phyloP scores from a whole-genome alignment of 2,797 vertebrate species.

The Champsocephalus gunnari region DNA sequence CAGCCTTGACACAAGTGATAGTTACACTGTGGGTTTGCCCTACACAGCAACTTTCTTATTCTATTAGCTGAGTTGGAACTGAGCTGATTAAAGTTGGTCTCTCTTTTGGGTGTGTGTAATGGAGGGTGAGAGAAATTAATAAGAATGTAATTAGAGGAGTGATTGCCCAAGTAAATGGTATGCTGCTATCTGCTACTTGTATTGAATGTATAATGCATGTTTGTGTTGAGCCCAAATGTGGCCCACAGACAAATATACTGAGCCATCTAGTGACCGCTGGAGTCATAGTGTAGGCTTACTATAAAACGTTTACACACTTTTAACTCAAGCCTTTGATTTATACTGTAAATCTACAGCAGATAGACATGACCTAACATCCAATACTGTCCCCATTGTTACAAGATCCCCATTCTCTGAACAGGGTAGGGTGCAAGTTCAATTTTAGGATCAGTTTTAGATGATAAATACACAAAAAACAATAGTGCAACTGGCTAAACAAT shows the following conservation, averaged over 20 bases:
- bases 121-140: neutral
- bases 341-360: too few species aligned
- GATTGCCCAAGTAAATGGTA: neutral
- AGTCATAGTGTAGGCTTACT: neutral
- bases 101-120: neutral
- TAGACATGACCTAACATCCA: slow-evolving; percentile 3
- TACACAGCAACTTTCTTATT: neutral
- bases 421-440: neutral
- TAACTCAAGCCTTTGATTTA: neutral
- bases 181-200: neutral
- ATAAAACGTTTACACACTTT: neutral
- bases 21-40: neutral
- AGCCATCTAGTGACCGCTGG: neutral
- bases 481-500: neutral
- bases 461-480: neutral
- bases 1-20: neutral
- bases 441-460: too few species aligned
- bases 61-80: neutral
- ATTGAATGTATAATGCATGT: neutral
- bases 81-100: neutral
- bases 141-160: neutral
- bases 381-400: neutral
- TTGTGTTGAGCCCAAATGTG: neutral
- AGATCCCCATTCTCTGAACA: too few species aligned
- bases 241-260: neutral